phyloP scores from a whole-genome alignment of 23 tunicate species.

The Trididemnum nubilum region DNA sequence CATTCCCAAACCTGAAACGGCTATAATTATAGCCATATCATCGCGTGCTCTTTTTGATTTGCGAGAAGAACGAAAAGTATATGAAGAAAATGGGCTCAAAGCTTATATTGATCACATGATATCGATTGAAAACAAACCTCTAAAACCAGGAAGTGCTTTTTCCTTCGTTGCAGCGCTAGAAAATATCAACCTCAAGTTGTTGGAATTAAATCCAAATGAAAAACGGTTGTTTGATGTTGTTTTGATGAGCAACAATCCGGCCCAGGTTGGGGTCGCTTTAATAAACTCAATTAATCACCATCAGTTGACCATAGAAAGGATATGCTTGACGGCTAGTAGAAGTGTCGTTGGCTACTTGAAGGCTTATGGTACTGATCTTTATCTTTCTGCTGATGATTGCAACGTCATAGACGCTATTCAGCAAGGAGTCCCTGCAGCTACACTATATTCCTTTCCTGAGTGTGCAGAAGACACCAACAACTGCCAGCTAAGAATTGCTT shows the following conservation, averaged over 20 bases:
- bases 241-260: slow-evolving; percentile 93
- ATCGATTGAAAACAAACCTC: slow-evolving; percentile 66
- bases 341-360: slow-evolving; percentile 84
- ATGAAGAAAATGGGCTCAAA: slow-evolving; percentile 66
- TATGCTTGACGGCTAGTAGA: slow-evolving; percentile 95
- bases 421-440: slow-evolving; percentile 90
- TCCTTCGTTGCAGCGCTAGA: slow-evolving; percentile 78
- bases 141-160: slow-evolving; percentile 96
- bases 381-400: slow-evolving; percentile 73
- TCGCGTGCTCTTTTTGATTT: slow-evolving; percentile 91
- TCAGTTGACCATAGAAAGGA: slow-evolving; percentile 83
- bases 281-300: slow-evolving; percentile 94
- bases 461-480: slow-evolving; percentile 1
- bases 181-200: slow-evolving; percentile 63
- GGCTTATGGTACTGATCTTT: slow-evolving; percentile 87
- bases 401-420: slow-evolving; percentile 78
- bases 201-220: slow-evolving; percentile 85
- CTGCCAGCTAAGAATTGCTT: slow-evolving; percentile 72
- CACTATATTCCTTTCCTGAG: slow-evolving; percentile 40
- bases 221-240: slow-evolving; percentile 93
- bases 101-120: slow-evolving; percentile 80
- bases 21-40: slow-evolving; percentile 92
- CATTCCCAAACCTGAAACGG: slow-evolving; percentile 91
- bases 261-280: slow-evolving; percentile 92
- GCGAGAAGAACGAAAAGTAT: slow-evolving; percentile 70